Evolutionary conservation across 2,797 vertebrate species (phyloP), one percentile per base, ranked within the genome.

Genomic region (Tokudaia tokunoshimensis): DNA sequence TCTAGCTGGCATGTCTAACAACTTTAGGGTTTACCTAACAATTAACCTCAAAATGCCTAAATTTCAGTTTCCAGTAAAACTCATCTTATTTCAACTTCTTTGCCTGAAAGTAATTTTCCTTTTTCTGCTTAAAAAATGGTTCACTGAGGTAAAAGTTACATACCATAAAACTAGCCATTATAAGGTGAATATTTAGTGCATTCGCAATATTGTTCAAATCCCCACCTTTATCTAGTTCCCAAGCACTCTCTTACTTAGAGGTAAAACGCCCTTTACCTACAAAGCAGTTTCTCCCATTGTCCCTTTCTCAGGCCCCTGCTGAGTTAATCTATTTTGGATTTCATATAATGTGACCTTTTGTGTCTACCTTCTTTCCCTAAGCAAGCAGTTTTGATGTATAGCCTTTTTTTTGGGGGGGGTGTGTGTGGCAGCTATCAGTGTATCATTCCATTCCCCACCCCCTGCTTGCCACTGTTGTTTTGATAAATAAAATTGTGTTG

Each of bases 71-170:
- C 44, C 1, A n/a, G 61, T 34, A 89, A 86, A 83, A 79, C 63
- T 70, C 47, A 63, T 63, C 22, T 37, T 12, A 80, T 17, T 34
- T 6, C 37, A 91, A 88, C 79, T 65, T 80, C 47, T 79, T 26
- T 24, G 47, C 24, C 59, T 86, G 44, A 86, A 92, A 89, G 10
- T 37, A 31, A 19, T 47, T 37, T 63, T 29, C 9, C 17, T 24
- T 89, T 86, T 72, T 80, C 57, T 81, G 65, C 47, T 80, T 84
- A 67, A 76, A 81, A n/a, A 93, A 74, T 63, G 72, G 67, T 55
- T 91, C 57, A 75, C 19, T 41, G 52, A 93, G 34, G 20, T 44
- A 19, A 90, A 84, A 90, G 61, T 41, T 80, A 81, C 7, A 52
- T 34, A 19, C 79, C 3, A 57, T 52, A 52, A 74, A 87, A 91